phyloP scores from a whole-genome alignment of 2,797 vertebrate genomes.

The Periparus ater region DNA sequence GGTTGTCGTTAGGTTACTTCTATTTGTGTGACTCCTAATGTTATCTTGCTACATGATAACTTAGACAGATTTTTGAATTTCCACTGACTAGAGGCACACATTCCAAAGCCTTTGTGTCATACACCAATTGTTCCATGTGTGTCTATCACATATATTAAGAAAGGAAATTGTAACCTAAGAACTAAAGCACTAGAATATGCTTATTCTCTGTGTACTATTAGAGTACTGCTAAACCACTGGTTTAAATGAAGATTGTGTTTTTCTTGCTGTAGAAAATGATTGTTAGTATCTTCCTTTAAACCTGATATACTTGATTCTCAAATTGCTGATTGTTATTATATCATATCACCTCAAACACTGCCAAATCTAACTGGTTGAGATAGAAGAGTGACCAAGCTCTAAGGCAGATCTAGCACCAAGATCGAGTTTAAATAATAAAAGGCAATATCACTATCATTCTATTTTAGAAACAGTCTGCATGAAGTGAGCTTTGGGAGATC shows the following conservation, averaged over 20 bases:
- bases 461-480: neutral
- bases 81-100: neutral
- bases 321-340: neutral
- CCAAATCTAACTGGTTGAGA: neutral
- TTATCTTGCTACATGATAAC: neutral
- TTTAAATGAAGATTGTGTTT: neutral
- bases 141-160: neutral
- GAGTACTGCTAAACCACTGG: neutral
- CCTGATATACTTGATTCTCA: neutral
- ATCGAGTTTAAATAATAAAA: neutral
- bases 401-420: neutral
- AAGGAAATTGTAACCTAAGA: neutral
- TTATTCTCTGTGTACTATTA: neutral
- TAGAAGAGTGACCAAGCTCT: neutral
- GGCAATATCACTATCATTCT: rapidly evolving
- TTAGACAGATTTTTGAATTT: neutral
- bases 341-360: neutral
- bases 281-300: neutral
- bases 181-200: neutral
- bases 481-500: neutral
- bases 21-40: neutral
- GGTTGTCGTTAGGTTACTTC: neutral
- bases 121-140: neutral
- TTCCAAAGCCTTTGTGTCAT: neutral
- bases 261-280: neutral